Percentiles rank a stretch among this genome's conserved stretches.
These are phyloP conservation scores for Sciurus niger DNA, from an alignment of 2,113 vertebrate genomes.

Conservation along the genomic window DNA sequence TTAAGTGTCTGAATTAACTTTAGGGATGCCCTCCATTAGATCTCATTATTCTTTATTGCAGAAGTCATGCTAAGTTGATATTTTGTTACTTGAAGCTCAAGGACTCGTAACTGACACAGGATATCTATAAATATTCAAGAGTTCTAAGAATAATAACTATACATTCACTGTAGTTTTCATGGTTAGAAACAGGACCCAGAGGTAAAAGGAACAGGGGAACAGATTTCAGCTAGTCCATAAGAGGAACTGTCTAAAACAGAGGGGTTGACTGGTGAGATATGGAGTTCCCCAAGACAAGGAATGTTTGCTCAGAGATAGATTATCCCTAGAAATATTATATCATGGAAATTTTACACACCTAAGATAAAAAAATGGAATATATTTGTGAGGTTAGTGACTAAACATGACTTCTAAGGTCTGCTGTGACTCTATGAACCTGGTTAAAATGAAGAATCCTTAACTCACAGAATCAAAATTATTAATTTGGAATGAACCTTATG, in stretches of 20 bases:
- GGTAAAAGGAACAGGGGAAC: not conserved
- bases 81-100: not conserved
- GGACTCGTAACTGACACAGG: not conserved
- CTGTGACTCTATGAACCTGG: conserved; percentile 7
- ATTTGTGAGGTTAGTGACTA: not conserved
- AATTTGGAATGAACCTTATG: not conserved
- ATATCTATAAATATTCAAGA: conserved; percentile 1
- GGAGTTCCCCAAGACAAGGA: not conserved
- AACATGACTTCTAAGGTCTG: not conserved
- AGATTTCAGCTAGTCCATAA: not conserved
- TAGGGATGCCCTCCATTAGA: not conserved
- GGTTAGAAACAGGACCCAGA: not conserved
- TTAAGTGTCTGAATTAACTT: conserved; percentile 7
- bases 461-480: conserved; percentile 17
- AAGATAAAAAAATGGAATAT: not conserved
- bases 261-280: not conserved
- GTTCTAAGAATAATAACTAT: not conserved
- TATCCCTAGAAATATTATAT: not conserved
- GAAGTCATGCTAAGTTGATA: not conserved
- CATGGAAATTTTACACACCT: not conserved
- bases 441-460: conserved; percentile 50
- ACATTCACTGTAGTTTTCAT: conserved; percentile 4
- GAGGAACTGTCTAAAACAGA: not conserved
- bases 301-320: not conserved
- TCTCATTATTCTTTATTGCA: not conserved